Percentiles rank a stretch among this genome's conserved stretches.
Conservation (phyloP, 2,888 invertebrate species). For the Lysandra coridon region DNA sequence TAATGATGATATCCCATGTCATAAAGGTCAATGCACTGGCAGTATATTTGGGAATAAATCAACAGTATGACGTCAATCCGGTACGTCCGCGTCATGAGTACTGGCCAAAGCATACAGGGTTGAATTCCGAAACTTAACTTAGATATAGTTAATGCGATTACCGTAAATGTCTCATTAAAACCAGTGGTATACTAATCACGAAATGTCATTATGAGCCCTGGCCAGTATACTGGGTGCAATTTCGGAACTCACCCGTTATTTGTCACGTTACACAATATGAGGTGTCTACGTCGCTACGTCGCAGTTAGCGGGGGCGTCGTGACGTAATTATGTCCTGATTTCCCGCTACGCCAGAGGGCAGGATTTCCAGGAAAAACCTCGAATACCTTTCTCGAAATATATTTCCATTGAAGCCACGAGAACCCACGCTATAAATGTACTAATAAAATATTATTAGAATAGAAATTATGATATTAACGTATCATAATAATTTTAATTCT, state of each 20-base stretch:
- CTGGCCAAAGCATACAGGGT: too few relatives aligned
- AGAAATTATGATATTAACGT: too few relatives aligned
- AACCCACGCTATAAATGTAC: not conserved
- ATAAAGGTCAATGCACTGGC: too few relatives aligned
- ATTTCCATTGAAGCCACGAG: not conserved
- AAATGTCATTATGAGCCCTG: not conserved
- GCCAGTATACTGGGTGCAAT: not conserved
- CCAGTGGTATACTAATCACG: not conserved
- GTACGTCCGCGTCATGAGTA: too few relatives aligned
- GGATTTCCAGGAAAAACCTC: not conserved
- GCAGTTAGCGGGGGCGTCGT: not conserved
- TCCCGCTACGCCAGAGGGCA: not conserved
- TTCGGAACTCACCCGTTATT: not conserved
- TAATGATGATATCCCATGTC: too few relatives aligned
- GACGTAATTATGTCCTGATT: not conserved
- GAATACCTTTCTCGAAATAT: not conserved
- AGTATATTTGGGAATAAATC: too few relatives aligned
- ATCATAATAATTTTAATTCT: too few relatives aligned
- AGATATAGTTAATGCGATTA: too few relatives aligned
- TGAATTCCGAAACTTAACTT: too few relatives aligned
- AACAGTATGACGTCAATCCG: too few relatives aligned
- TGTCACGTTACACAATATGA: not conserved
- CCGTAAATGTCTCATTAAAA: too few relatives aligned
- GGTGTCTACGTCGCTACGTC: not conserved
- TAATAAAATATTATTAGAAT: not conserved